A percentile compares a stretch with the other conserved stretches of the same genome.
phyloP scores from a whole-genome alignment of 2,797 vertebrate species.

The Echeneis naucrates region DNA sequence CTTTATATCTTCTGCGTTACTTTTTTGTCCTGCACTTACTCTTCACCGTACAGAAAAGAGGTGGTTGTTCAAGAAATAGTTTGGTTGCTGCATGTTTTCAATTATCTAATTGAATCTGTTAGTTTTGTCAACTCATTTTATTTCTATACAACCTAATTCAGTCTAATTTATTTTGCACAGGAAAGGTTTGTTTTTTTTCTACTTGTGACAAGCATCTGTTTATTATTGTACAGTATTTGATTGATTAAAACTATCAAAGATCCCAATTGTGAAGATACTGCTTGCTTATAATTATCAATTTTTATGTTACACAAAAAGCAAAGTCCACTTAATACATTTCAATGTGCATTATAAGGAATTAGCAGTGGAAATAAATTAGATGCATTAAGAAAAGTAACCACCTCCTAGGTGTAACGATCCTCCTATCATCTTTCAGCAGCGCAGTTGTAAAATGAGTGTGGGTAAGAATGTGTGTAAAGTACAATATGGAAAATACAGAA shows the following conservation, averaged over 20 bases:
- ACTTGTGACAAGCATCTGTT: conserved; percentile 59
- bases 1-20: conserved; percentile 10
- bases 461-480: not conserved
- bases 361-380: not conserved
- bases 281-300: not conserved
- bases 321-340: not conserved
- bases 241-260: conserved; percentile 67
- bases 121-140: conserved; percentile 37
- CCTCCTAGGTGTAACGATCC: conserved; percentile 1
- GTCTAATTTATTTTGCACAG: conserved; percentile 76
- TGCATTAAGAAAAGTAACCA: not conserved
- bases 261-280: not conserved
- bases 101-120: conserved; percentile 36
- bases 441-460: not conserved
- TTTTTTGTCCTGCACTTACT: conserved; percentile 58
- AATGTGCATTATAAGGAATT: conserved; percentile 3
- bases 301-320: not conserved
- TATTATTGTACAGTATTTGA: conserved; percentile 75
- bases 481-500: conserved; percentile 18
- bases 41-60: conserved; percentile 41
- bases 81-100: conserved; percentile 26
- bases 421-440: conserved; percentile 5
- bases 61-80: conserved; percentile 14
- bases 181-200: conserved; percentile 37
- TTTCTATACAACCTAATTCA: conserved; percentile 55